Conservation (phyloP, 1,140 invertebrate species). For the Bicyclus anynana region DNA sequence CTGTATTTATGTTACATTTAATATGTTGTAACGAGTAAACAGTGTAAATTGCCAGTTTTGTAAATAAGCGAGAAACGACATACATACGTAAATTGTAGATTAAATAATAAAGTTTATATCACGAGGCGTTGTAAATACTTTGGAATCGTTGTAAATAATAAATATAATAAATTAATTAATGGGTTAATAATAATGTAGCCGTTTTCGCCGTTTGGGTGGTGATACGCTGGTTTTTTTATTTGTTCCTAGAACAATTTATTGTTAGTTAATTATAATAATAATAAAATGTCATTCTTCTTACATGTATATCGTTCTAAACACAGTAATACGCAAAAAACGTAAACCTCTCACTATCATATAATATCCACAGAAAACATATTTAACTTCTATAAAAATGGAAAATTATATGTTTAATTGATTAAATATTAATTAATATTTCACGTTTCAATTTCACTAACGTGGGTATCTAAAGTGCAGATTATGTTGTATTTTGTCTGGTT, state of each 20-base stretch:
- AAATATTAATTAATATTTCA: too few species aligned
- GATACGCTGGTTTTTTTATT: conserved; percentile 43
- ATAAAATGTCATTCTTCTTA: neutral
- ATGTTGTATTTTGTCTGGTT: too few species aligned
- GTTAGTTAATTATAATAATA: neutral
- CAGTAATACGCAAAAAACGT: too few species aligned
- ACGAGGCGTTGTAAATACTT: conserved; percentile 57
- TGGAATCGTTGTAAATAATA: conserved; percentile 55
- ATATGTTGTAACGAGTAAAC: neutral
- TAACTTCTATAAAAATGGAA: too few species aligned
- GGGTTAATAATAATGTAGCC: conserved; percentile 37
- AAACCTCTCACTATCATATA: too few species aligned
- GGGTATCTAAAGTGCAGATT: too few species aligned
- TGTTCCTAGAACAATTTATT: conserved; percentile 61
- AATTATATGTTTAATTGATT: too few species aligned
- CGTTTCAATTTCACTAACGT: too few species aligned
- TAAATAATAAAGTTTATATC: conserved; percentile 43
- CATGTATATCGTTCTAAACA: neutral
- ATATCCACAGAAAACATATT: too few species aligned
- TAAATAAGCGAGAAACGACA: conserved; percentile 37
- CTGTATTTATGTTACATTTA: neutral
- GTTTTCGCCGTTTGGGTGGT: conserved; percentile 45
- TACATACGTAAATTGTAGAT: conserved; percentile 45
- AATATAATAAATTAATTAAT: conserved; percentile 20
- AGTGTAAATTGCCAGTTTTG: conserved; percentile 43